phyloP scores from a whole-genome alignment of 2,113 vertebrate genomes.

The Scomber japonicus region DNA sequence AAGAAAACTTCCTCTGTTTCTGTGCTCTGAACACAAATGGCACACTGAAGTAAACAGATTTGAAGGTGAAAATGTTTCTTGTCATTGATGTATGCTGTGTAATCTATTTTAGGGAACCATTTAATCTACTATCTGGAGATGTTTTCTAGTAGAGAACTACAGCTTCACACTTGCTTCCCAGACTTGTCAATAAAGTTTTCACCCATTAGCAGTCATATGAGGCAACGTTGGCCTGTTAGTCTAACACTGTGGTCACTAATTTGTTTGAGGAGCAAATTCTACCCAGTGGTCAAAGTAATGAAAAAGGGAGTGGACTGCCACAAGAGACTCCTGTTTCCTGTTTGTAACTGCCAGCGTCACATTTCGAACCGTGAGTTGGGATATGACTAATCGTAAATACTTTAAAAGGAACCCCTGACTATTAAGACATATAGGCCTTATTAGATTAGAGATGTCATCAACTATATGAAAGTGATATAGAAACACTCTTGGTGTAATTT shows the following conservation, averaged over 20 bases:
- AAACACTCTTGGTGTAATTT: no score
- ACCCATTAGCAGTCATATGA: neutral
- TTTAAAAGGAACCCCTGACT: no score
- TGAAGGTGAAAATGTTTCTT: neutral
- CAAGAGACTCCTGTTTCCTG: no score
- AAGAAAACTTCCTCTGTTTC: neutral
- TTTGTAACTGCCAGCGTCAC: no score
- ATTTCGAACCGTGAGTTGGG: no score
- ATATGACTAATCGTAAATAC: no score
- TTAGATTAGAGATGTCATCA: no score
- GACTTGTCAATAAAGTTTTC: neutral
- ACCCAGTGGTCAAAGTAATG: no score
- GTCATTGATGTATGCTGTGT: neutral
- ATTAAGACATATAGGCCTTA: no score
- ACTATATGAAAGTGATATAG: no score
- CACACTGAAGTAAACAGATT: neutral
- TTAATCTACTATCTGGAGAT: neutral
- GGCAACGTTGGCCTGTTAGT: neutral
- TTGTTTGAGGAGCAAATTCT: no score
- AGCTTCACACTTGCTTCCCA: neutral
- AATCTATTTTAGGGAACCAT: slow-evolving; percentile 4
- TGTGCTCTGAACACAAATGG: neutral
- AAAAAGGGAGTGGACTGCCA: no score
- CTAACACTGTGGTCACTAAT: neutral
- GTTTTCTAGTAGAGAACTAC: neutral